Evolutionary conservation across 1,140 invertebrate species (phyloP), one percentile per base, ranked within the genome.

Genomic region (Proctacanthus coquilletti): DNA sequence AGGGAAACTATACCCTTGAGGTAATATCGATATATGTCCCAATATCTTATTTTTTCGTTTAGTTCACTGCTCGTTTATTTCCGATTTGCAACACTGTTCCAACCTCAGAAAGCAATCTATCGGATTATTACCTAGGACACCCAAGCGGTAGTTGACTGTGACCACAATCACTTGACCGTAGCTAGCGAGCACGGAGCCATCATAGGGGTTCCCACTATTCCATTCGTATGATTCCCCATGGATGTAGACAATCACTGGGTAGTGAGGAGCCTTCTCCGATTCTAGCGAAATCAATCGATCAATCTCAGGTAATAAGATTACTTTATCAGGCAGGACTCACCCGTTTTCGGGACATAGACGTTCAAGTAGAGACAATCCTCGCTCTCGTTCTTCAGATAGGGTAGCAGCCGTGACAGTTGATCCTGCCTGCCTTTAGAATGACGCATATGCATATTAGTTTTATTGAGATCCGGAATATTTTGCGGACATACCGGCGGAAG

Each of bases 311-410:
- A n/a, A n/a, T n/a, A 35, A 35, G 3, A 36, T n/a, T n/a, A n/a
- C n/a, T n/a, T n/a, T n/a, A n/a, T n/a, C 33, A 27, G 5, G 34
- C 34, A 25, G 10, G 15, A 8, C 64, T 74, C 63, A 69, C 69
- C 66, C 53, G 70, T 67, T 49, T 75, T 71, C 9, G 91, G 89
- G n/a, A 84, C 75, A 53, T 91, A 95, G 39, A 96, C 77, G 59
- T 95, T 95, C 34, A 96, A 68, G 55, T 88, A 89, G 6, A 95
- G 63, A 53, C 91, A 96, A 60, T 96, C 88, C 64, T 95, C 91
- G 35, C 72, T 83, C 61, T 93, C 81, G 44, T 86, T 74, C 34
- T 63, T 66, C 18, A 94, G 62, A 49, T 75, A 77, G 0, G 77
- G 74, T 34, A 79, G 53, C n/a, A 87, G 60, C 36, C 70, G 66